These are phyloP conservation scores for Zonotrichia albicollis DNA, from an alignment of 2,797 vertebrate genomes.

Conservation along the genomic window DNA sequence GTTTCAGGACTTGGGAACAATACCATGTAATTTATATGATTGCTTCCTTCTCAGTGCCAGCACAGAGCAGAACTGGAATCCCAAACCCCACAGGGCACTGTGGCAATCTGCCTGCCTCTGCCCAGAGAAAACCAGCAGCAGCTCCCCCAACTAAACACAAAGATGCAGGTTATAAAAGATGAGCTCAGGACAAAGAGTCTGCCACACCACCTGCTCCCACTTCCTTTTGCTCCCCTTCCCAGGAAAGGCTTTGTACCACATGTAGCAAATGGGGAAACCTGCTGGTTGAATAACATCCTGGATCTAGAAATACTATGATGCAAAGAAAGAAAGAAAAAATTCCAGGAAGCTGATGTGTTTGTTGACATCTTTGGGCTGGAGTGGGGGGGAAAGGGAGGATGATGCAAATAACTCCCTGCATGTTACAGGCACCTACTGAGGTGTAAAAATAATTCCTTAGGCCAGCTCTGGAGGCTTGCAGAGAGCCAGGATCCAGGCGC, in stretches of 20 bases:
- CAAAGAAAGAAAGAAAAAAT: constrained; percentile 22
- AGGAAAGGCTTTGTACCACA: rapidly evolving
- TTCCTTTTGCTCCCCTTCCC: neutral
- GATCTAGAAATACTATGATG: neutral
- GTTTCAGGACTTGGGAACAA: neutral
- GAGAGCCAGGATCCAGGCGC: neutral
- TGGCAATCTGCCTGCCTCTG: neutral
- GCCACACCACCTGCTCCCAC: neutral
- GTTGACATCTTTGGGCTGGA: neutral
- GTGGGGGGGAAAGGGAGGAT: neutral
- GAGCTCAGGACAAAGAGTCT: neutral
- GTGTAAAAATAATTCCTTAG: neutral
- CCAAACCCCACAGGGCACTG: neutral
- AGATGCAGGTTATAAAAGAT: neutral
- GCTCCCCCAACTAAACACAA: neutral
- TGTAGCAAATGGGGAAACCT: neutral
- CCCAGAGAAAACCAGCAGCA: neutral
- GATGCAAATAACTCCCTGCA: neutral
- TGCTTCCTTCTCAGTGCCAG: neutral
- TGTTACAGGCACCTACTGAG: neutral
- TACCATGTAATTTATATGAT: neutral
- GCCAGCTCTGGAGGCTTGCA: neutral
- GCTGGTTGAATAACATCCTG: neutral
- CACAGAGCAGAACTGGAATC: neutral
- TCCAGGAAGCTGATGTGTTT: constrained; percentile 28